These are phyloP conservation scores for Pristis pectinata DNA, from an alignment of 2,797 vertebrate species.

Conservation along the genomic window DNA sequence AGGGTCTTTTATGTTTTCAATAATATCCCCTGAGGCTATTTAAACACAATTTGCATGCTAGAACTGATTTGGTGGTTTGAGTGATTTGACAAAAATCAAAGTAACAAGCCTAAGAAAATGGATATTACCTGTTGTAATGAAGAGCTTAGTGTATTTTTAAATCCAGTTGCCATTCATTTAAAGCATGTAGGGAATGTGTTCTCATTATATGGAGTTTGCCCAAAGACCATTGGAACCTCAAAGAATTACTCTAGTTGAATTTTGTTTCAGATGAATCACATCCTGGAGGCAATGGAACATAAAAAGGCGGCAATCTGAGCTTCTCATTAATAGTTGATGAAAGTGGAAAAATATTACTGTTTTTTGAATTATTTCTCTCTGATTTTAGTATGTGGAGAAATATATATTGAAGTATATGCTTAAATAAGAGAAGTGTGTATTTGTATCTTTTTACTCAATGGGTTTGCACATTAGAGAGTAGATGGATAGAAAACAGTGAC, in stretches of 20 bases:
- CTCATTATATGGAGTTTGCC: conserved; percentile 43
- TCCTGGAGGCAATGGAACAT: conserved; percentile 45
- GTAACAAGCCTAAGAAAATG: background rate
- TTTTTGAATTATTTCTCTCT: conserved; percentile 24
- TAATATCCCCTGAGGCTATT: background rate
- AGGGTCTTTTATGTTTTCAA: no score
- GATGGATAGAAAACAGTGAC: background rate
- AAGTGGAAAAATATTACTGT: conserved; percentile 40
- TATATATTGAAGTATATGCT: background rate
- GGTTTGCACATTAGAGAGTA: background rate
- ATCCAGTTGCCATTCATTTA: conserved; percentile 39
- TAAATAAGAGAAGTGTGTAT: no score
- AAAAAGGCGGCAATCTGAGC: conserved; percentile 51
- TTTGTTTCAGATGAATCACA: conserved; percentile 43
- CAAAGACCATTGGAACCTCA: conserved; percentile 41
- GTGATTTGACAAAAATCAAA: background rate
- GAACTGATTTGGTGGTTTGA: background rate
- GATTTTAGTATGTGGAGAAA: background rate
- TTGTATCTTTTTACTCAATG: background rate
- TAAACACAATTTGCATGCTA: background rate
- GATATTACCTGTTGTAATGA: conserved; percentile 46
- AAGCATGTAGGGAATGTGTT: conserved; percentile 39
- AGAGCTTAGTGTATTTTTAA: conserved; percentile 49
- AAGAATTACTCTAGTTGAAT: conserved; percentile 44
- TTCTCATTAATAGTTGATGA: conserved; percentile 45